phyloP scores from a whole-genome alignment of 92 coral and sea anemone genomes.

The Actinostola sp. region DNA sequence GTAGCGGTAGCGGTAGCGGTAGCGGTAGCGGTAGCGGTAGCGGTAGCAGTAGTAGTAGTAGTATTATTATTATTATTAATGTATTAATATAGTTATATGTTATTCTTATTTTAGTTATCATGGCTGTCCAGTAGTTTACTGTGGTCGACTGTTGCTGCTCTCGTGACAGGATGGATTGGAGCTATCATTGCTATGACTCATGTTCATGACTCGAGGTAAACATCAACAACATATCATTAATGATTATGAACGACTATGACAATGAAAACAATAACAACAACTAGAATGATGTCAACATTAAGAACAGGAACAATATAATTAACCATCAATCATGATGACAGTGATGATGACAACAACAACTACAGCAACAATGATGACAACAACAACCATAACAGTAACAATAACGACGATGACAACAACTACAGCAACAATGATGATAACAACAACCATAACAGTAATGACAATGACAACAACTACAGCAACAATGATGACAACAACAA shows the following conservation, averaged over 20 bases:
- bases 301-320: too few relatives aligned
- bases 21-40: not conserved
- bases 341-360: too few relatives aligned
- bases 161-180: constrained; percentile 69
- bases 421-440: too few relatives aligned
- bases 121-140: constrained; percentile 61
- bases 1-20: too few relatives aligned
- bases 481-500: too few relatives aligned
- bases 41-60: not conserved
- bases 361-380: too few relatives aligned
- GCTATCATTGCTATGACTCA: constrained; percentile 68
- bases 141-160: constrained; percentile 63
- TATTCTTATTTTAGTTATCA: constrained; percentile 41
- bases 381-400: too few relatives aligned
- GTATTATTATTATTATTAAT: constrained; percentile 15
- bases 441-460: too few relatives aligned
- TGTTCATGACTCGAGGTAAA: constrained; percentile 76
- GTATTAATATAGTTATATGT: not conserved
- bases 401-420: too few relatives aligned
- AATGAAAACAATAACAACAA: not conserved
- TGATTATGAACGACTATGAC: not conserved
- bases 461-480: too few relatives aligned
- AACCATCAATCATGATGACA: too few relatives aligned
- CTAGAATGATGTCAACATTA: not conserved
- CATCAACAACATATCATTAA: not conserved